Evolutionary conservation across 2,113 vertebrate species (phyloP), one percentile per base, ranked within the genome.

Genomic region (Boleophthalmus pectinirostris): DNA sequence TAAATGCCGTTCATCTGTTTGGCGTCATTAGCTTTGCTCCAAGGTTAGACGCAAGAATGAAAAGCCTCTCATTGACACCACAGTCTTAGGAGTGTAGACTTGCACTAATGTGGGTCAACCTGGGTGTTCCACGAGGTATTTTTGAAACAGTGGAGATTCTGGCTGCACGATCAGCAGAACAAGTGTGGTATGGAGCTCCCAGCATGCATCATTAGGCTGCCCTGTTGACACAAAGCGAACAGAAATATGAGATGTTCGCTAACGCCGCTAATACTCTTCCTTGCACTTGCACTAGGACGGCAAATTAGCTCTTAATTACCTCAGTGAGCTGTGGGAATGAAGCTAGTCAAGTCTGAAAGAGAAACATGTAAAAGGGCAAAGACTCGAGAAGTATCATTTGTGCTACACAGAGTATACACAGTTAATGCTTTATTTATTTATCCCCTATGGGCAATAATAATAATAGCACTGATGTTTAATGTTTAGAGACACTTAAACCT

Each of bases 121-220:
- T 74, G 82, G 69, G 74, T 85, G 80, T 80, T 79, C 78, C 46
- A 12, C 38, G 56, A 49, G n/a, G 74, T 77, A 60, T 76, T 11
- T 79, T 74, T 71, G 69, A 88, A 88, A 80, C 77, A 77, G 46
- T 81, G 49, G 70, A 14, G 54, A 84, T 51, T 72, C 51, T 60
- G 43, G 24, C 14, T 56, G 75, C 14, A 2, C 45, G 83, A 90
- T 90, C 84, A 87, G 85, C 80, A 71, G 75, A 71, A 78, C 82
- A 77, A 83, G 85, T 83, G 82, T 79, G 82, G 72, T 82, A 74
- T 81, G 73, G 85, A 79, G 80, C 79, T 82, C 87, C 84, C 87
- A 81, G 83, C 80, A 85, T 61, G 86, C 88, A 84, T 84, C 88
- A 90, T 91, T 92, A 90, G 87, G 72, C 87, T 21, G 75, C 74